A percentile compares a stretch with the other conserved stretches of the same genome.
These are phyloP conservation scores for Gorsachius magnificus DNA, from an alignment of 2,797 vertebrate species.

Conservation along the genomic window DNA sequence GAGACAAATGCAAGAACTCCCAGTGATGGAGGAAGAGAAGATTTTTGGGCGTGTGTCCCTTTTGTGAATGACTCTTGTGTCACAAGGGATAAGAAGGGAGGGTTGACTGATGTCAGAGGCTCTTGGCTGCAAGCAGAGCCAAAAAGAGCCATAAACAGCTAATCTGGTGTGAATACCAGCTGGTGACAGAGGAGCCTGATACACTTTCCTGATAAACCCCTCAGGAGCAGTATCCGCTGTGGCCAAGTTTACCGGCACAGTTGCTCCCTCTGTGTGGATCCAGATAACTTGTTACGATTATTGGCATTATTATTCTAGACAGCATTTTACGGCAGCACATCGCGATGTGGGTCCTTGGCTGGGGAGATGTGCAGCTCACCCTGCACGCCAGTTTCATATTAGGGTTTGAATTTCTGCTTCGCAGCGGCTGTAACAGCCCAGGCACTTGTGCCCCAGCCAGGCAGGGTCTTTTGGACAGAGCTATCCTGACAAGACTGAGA, in stretches of 20 bases:
- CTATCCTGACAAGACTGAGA: not conserved
- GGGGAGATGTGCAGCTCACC: not conserved
- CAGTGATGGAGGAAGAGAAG: not conserved
- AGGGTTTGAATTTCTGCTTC: not conserved
- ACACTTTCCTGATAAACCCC: not conserved
- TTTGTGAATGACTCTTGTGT: not conserved
- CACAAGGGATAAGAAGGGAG: not conserved
- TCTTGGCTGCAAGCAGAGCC: not conserved
- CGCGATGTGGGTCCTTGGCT: accelerated
- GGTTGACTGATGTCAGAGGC: slow-evolving; percentile 5
- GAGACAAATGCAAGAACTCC: not conserved
- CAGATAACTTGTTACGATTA: not conserved
- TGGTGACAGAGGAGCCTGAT: accelerated
- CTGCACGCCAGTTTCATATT: not conserved
- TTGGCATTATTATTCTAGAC: not conserved
- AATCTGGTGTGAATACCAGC: not conserved
- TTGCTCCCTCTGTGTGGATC: not conserved
- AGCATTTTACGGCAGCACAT: not conserved
- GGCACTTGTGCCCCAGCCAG: not conserved
- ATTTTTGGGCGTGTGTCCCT: not conserved
- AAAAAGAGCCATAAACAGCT: not conserved
- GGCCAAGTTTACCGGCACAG: not conserved
- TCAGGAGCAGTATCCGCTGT: not conserved
- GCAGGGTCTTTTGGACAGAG: not conserved
- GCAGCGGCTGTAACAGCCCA: not conserved